Evolutionary conservation across 1,140 invertebrate genomes (phyloP).

Genomic region (Semibalanus balanoides): DNA sequence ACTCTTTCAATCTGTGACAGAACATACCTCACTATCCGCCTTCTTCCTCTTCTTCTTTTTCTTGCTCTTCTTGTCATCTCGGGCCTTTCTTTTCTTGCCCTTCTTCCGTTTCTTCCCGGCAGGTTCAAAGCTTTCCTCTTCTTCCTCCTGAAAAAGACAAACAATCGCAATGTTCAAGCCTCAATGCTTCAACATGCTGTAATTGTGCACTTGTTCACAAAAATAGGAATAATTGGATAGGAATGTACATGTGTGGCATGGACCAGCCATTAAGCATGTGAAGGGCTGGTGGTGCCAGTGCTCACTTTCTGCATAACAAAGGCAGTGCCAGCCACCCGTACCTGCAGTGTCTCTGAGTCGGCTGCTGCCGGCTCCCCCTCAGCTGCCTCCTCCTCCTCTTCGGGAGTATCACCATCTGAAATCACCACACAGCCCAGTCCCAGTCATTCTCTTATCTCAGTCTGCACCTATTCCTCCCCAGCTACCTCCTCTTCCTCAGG

Average conservation of each 20-base stretch:
- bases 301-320: too few species aligned
- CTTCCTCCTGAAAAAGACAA: neutral
- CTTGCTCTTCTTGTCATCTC: slow-evolving; percentile 71
- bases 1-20: too few species aligned
- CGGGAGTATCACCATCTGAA: neutral
- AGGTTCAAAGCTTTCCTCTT: neutral
- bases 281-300: too few species aligned
- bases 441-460: too few species aligned
- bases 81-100: slow-evolving; percentile 76
- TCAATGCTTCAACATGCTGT: too few species aligned
- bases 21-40: slow-evolving; percentile 51
- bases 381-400: neutral
- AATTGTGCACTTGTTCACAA: too few species aligned
- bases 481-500: too few species aligned
- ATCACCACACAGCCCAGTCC: neutral
- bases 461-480: too few species aligned
- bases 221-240: too few species aligned
- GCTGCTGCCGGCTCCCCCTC: neutral
- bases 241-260: too few species aligned
- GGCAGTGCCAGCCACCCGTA: neutral
- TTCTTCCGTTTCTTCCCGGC: slow-evolving; percentile 42
- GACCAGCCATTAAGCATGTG: too few species aligned
- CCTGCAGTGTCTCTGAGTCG: neutral
- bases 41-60: slow-evolving; percentile 87
- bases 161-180: too few species aligned